Evolutionary conservation across 1,140 invertebrate species (phyloP).

Genomic region (Drosophila parabipectinata): DNA sequence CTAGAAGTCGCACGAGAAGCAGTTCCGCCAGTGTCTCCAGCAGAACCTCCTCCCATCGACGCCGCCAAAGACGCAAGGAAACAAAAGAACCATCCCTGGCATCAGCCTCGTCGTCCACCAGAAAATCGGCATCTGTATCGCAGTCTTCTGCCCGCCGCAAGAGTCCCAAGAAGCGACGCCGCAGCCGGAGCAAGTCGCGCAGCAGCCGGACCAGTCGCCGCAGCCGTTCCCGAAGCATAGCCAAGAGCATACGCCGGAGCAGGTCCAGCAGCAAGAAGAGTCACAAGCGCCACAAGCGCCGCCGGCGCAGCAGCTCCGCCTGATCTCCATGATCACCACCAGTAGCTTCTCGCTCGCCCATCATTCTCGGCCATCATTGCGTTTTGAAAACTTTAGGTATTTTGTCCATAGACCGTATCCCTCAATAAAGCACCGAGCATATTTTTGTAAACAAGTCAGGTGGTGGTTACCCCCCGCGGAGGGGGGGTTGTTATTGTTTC

Average conservation of each 20-base stretch:
- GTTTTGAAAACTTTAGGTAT: slow-evolving; percentile 9
- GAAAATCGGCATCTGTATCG: slow-evolving; percentile 20
- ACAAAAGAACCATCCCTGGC: slow-evolving; percentile 10
- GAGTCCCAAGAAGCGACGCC: slow-evolving; percentile 34
- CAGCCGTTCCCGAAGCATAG: slow-evolving; percentile 19
- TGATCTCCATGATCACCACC: slow-evolving; percentile 3
- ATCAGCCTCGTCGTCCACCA: slow-evolving; percentile 10
- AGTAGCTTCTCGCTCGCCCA: not conserved
- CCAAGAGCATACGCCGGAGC: slow-evolving; percentile 15
- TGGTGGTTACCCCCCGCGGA: no score
- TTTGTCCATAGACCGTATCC: slow-evolving; percentile 10
- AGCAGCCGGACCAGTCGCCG: slow-evolving; percentile 32
- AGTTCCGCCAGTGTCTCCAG: slow-evolving; percentile 37
- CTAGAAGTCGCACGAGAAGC: slow-evolving; percentile 7
- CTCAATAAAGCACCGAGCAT: slow-evolving; percentile 26
- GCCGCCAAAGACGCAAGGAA: slow-evolving; percentile 31
- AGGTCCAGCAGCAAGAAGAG: slow-evolving; percentile 51
- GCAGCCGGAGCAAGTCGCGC: slow-evolving; percentile 5
- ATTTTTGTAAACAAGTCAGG: slow-evolving; percentile 22
- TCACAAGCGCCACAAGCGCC: slow-evolving; percentile 68
- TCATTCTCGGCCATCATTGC: not conserved
- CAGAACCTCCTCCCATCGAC: slow-evolving; percentile 16
- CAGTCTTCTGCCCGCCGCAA: slow-evolving; percentile 22
- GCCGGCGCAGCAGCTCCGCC: slow-evolving; percentile 57
- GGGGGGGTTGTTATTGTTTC: not conserved